Evolutionary conservation across 2,113 vertebrate genomes (phyloP).

Genomic region (Varanus komodoensis): DNA sequence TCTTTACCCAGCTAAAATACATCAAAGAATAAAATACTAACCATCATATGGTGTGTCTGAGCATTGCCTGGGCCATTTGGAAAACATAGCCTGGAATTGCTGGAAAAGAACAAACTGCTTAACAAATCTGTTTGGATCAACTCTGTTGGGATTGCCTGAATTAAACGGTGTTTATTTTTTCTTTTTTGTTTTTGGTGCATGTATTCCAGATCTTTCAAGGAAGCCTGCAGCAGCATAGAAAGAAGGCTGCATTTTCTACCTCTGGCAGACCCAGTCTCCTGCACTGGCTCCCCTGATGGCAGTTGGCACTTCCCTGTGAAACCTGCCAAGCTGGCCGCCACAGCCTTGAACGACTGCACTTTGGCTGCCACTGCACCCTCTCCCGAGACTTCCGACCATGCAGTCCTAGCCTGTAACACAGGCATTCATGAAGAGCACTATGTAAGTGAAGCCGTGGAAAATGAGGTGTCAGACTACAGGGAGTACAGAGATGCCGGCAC

Average conservation of each 20-base stretch:
- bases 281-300: conserved; percentile 84
- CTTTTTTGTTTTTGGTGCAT: not conserved
- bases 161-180: conserved; percentile 30
- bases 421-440: conserved; percentile 87
- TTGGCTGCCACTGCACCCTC: conserved; percentile 80
- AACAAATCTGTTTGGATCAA: not conserved
- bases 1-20: not conserved
- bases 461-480: conserved; percentile 74
- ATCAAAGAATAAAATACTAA: fast-evolving
- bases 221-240: conserved; percentile 10
- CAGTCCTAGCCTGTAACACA: conserved; percentile 73
- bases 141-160: conserved; percentile 35
- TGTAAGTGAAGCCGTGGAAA: conserved; percentile 84
- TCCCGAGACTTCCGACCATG: conserved; percentile 63
- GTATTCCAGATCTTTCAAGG: conserved; percentile 57
- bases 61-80: conserved; percentile 8
- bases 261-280: conserved; percentile 62
- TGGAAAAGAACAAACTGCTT: conserved; percentile 14
- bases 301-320: conserved; percentile 84
- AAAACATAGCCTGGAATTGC: not conserved
- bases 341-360: conserved; percentile 83
- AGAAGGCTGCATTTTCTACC: conserved; percentile 39
- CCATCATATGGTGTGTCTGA: not conserved
- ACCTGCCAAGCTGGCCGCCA: conserved; percentile 97
- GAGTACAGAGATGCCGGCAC: conserved; percentile 94